Conservation (phyloP, 2,888 invertebrate species). For the Amphipoea oculea region DNA sequence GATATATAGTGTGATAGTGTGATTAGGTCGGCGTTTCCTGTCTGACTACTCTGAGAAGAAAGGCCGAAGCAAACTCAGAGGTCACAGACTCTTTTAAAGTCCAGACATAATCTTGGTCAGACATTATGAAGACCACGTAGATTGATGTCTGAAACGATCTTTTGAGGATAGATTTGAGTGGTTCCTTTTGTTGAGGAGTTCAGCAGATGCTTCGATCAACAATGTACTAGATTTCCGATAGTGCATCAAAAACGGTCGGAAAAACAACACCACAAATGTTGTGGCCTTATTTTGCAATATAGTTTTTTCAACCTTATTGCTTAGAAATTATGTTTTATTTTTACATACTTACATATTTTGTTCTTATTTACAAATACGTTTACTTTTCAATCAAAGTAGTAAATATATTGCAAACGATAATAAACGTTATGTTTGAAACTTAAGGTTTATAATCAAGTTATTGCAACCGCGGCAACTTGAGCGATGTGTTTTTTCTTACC, state of each 20-base stretch:
- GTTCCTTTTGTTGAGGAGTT: too few relatives aligned
- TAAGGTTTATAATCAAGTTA: too few relatives aligned
- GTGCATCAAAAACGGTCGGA: neutral
- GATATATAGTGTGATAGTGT: too few relatives aligned
- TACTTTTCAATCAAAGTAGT: too few relatives aligned
- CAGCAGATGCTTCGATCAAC: neutral
- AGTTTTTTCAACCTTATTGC: neutral
- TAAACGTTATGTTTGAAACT: too few relatives aligned
- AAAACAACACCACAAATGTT: neutral
- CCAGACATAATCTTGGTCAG: neutral
- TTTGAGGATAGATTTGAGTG: neutral
- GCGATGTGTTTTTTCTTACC: too few relatives aligned
- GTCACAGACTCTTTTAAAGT: neutral
- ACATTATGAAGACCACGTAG: neutral
- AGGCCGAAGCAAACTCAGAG: neutral
- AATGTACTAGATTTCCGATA: neutral
- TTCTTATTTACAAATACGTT: too few relatives aligned
- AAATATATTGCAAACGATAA: too few relatives aligned
- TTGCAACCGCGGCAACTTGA: too few relatives aligned
- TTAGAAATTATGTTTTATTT: neutral
- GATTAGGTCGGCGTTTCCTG: too few relatives aligned
- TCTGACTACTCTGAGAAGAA: neutral
- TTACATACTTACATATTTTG: neutral
- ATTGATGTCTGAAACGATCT: neutral
- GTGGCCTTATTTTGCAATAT: too few relatives aligned